Evolutionary conservation across 1,140 invertebrate genomes (phyloP).

Genomic region (Drosophila bocqueti): DNA sequence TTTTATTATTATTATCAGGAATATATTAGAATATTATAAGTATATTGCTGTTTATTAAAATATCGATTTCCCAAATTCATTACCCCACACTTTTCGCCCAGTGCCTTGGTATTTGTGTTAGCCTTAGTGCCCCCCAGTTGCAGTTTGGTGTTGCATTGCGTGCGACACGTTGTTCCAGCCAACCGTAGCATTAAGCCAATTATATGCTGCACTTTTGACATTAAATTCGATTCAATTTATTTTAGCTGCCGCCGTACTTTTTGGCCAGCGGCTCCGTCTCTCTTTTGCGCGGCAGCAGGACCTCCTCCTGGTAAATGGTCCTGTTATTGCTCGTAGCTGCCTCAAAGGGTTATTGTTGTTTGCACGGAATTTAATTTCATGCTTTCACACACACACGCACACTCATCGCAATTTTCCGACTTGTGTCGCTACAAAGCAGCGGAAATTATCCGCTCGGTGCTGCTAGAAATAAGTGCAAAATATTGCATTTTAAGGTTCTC

Average conservation of each 20-base stretch:
- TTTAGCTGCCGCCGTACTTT: conserved; percentile 44
- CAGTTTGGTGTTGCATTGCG: conserved; percentile 33
- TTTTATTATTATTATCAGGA: neutral
- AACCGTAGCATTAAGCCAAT: conserved; percentile 69
- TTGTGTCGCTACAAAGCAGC: conserved; percentile 46
- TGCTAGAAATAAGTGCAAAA: conserved; percentile 44
- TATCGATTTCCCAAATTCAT: neutral
- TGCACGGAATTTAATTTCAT: conserved; percentile 80
- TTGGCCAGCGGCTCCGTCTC: conserved; percentile 38
- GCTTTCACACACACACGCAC: conserved; percentile 56
- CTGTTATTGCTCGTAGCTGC: conserved; percentile 45
- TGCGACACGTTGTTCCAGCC: conserved; percentile 23
- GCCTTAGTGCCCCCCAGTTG: conserved; percentile 17
- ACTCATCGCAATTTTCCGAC: conserved; percentile 40
- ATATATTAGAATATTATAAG: neutral
- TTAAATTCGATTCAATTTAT: conserved; percentile 82
- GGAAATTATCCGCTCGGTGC: conserved; percentile 66
- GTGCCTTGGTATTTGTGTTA: conserved; percentile 15
- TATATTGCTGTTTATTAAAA: no score
- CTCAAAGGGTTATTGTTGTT: conserved; percentile 74
- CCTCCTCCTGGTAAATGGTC: conserved; percentile 14
- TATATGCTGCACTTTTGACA: conserved; percentile 81
- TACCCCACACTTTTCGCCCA: neutral
- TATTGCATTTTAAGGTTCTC: conserved; percentile 28
- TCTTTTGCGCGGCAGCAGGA: conserved; percentile 1